Base-by-base conservation (phyloP, 2,888 invertebrate species). In the Colostygia pectinataria region DNA sequence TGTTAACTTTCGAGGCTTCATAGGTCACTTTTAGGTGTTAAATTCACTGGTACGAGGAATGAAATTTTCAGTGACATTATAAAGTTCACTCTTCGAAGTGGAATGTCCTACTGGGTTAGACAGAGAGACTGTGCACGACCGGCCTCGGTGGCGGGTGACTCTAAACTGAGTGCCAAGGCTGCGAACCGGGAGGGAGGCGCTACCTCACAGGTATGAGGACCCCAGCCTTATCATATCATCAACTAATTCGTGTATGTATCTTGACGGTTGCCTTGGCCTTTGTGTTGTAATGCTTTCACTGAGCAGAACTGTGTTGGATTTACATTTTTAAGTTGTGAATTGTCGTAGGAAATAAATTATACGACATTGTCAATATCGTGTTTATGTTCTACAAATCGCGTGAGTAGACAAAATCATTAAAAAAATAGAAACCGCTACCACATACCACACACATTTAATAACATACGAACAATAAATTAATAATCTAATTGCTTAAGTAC, bases 31-130 rank as follows among this genome's bases (percentile, higher is more conserved):
- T 64, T 63, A 59, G 62, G 63, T 68, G 62, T 68, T 63, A 60
- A 61, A 61, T 68, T 68, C 77, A 68, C 65, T 57, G 55, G 64
- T 55, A 62, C 58, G 59, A 65, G 59, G 51, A 63, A 60, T 72
- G 64, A 44, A 51, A 55, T 51, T 46, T 61, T 58, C 28, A 55
- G 51, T 29, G 56, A 55, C 84, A 86, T 86, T 80, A 79, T 81
- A 78, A 81, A 85, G 78, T 85, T 82, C 64, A 60, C 71, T 65
- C 77, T 70, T 66, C 66, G 68, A 68, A 50, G 55, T 49, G 55
- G 67, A 63, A 47, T 55, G 66, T 53, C 48, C 59, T 65, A 57
- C 56, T 51, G 51, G 55, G 63, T 31, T 45, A 54, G 51, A 50
- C 33, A 58, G 42, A 42, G 55, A 56, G 53, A 54, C 49, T 20